Evolutionary conservation across 2,888 invertebrate species (phyloP), one percentile per base, ranked within the genome.

Genomic region (Conistra vaccinii): DNA sequence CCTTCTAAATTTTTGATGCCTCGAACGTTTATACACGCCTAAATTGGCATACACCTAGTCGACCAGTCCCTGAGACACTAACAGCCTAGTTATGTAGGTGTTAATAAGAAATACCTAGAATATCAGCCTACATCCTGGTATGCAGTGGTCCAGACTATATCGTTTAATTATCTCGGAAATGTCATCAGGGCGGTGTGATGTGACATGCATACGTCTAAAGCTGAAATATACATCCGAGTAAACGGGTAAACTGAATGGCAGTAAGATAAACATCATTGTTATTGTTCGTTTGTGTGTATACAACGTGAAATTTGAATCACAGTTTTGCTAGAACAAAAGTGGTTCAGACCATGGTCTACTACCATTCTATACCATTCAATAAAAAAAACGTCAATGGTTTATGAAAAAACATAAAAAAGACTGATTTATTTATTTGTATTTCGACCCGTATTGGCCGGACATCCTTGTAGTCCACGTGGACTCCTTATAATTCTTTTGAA

Each of bases 91-190:
- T 48, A 39, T 39, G 39, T 4, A 57, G 60, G 60, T 53, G 20
- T 55, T 70, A 60, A 80, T 71, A 71, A 48, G 55, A 26, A 71
- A 77, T 63, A 63, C 53, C 42, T 62, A n/a, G 51, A 67, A 81
- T 69, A 45, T 55, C 78, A 39, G 83, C 51, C 51, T 53, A n/a
- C 23, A 71, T 72, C 45, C 65, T 69, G 57, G 53, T 32, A 81
- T 48, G 63, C 58, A 69, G n/a, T 17, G 58, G 23, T 32, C 39
- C 29, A 39, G n/a, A 39, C 53, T 14, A n/a, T 57, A n/a, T 67
- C 14, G 45, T 75, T 75, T 35, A 60, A 35, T 60, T 69, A 51
- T 57, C 48, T 57, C 10, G 42, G 55, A 55, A 14, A 66, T 48
- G 66, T 62, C 26, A 65, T 69, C 51, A 29, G 60, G 9, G 1